A percentile compares a stretch with the other conserved stretches of the same genome.
These are phyloP conservation scores for Atherinosoma microstoma DNA, from an alignment of 2,797 vertebrate species.

Conservation along the genomic window DNA sequence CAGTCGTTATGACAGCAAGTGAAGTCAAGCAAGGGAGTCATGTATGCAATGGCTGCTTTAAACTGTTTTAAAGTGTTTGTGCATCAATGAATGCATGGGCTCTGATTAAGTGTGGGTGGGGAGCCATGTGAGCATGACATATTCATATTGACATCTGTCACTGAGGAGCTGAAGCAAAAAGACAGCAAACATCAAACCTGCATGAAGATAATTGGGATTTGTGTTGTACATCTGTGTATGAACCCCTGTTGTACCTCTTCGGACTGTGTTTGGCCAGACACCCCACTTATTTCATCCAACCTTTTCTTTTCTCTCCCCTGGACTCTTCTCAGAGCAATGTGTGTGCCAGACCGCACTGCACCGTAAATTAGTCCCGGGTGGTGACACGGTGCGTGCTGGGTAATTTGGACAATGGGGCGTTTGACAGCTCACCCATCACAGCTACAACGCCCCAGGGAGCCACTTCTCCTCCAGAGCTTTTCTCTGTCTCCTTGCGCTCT, in stretches of 20 bases:
- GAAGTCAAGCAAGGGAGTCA: conserved; percentile 65
- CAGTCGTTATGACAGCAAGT: conserved; percentile 67
- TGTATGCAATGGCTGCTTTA: conserved; percentile 48
- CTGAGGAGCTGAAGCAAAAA: conserved; percentile 70
- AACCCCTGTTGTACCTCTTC: conserved; percentile 46
- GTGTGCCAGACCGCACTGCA: conserved; percentile 48
- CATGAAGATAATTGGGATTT: conserved; percentile 70
- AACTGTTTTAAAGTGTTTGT: conserved; percentile 66
- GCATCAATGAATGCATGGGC: conserved; percentile 57
- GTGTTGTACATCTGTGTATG: conserved; percentile 29
- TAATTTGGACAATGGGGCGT: conserved; percentile 90
- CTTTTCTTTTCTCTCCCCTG: conserved; percentile 21
- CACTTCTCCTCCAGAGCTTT: conserved; percentile 81
- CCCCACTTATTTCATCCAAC: conserved; percentile 30
- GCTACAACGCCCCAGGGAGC: conserved; percentile 81
- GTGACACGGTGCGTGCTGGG: conserved; percentile 83
- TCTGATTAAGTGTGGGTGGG: conserved; percentile 46
- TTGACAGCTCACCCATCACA: conserved; percentile 91
- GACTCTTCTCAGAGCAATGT: conserved; percentile 67
- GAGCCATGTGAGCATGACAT: conserved; percentile 49
- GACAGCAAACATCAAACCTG: conserved; percentile 49
- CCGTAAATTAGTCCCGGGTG: conserved; percentile 88
- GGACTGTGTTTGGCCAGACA: conserved; percentile 39
- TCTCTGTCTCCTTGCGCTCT: conserved; percentile 68
- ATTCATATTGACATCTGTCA: conserved; percentile 79